phyloP scores from a whole-genome alignment of 2,113 vertebrate genomes.

The Cheirogaleus medius region DNA sequence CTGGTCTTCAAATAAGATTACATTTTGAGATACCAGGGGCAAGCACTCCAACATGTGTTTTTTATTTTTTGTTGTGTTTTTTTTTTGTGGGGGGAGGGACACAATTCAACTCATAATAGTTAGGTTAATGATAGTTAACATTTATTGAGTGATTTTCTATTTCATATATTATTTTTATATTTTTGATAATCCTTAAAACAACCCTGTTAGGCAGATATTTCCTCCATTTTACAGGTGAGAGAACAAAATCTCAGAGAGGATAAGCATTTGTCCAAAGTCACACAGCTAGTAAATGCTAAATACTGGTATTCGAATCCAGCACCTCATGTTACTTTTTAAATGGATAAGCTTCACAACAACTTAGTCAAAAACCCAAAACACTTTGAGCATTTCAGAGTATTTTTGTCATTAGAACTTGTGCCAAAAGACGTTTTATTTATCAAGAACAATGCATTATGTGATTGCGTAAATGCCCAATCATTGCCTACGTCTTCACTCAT shows the following conservation, averaged over 20 bases:
- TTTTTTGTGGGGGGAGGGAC: neutral
- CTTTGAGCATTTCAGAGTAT: neutral
- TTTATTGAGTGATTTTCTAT: conserved; percentile 7
- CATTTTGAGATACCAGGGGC: neutral
- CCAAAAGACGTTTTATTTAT: neutral
- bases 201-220: neutral
- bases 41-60: neutral
- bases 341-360: conserved; percentile 37
- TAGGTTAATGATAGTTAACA: neutral
- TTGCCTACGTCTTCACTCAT: conserved; percentile 59
- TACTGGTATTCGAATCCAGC: neutral
- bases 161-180: neutral
- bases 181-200: neutral
- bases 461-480: conserved; percentile 47
- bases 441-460: neutral
- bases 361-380: conserved; percentile 21
- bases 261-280: neutral
- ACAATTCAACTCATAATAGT: neutral
- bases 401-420: neutral
- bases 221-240: neutral
- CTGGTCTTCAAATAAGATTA: neutral
- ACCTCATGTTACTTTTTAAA: conserved; percentile 38
- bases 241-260: neutral
- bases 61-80: neutral
- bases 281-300: conserved; percentile 2